A percentile compares a stretch with the other conserved stretches of the same genome.
Conservation (phyloP, 2,888 invertebrate genomes). For the Habroteleia sp. region DNA sequence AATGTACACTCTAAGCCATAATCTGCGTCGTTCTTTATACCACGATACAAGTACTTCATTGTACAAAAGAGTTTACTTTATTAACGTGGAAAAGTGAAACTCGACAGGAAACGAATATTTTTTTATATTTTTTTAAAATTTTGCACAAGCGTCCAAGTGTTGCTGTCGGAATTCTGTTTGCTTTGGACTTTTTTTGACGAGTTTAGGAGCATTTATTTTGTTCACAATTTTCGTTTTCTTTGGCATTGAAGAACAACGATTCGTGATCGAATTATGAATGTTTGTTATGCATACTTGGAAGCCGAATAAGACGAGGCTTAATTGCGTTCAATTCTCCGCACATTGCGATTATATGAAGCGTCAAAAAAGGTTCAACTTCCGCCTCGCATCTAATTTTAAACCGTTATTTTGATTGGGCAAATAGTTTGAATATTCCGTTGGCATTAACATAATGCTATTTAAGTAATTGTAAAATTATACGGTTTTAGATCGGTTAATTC, state of each 20-base stretch:
- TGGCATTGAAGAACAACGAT: too few relatives aligned
- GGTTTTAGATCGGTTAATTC: conserved; percentile 5
- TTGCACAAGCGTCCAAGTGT: too few relatives aligned
- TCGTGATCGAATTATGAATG: too few relatives aligned
- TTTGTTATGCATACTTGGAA: too few relatives aligned
- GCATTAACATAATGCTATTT: conserved; percentile 6
- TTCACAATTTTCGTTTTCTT: background rate
- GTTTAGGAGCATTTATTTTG: background rate
- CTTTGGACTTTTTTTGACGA: background rate
- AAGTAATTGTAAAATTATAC: conserved; percentile 8
- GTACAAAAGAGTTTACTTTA: conserved; percentile 21
- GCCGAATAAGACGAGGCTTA: too few relatives aligned
- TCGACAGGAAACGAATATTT: conserved; percentile 21
- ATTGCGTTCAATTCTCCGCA: too few relatives aligned
- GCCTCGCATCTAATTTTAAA: conserved; percentile 9
- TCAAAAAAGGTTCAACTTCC: background rate
- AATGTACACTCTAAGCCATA: conserved; percentile 60
- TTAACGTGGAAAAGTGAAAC: conserved; percentile 28
- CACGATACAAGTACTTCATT: conserved; percentile 44
- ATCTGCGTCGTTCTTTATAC: conserved; percentile 47
- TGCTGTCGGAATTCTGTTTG: conserved; percentile 1
- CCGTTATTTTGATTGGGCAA: conserved; percentile 6
- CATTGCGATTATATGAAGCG: too few relatives aligned
- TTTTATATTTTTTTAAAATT: conserved; percentile 6
- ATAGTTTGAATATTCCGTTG: conserved; percentile 9